Evolutionary conservation across 2,113 vertebrate genomes (phyloP), one percentile per base, ranked within the genome.

Genomic region (Neotragus pygmaeus): DNA sequence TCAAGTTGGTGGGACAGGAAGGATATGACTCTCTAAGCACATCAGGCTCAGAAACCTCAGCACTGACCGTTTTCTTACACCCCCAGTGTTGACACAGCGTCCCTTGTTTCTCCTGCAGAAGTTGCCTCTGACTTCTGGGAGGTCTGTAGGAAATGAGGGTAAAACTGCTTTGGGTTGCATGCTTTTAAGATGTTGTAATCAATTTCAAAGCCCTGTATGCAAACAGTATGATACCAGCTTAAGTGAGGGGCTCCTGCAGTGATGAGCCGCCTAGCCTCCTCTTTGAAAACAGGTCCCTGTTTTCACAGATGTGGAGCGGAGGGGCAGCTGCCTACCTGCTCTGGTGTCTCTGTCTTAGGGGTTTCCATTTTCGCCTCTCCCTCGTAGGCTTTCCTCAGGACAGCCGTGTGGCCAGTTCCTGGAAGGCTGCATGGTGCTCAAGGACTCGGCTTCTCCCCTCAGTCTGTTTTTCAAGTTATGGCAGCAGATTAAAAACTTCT

Each of bases 291-390:
- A 39, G 2, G 21, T 3, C n/a, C 47, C 3, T 75, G 49, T 75
- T 70, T 39, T 53, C 16, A 66, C 12, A 77, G 47, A 47, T 33
- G 2, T 17, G 12, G 12, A 49, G 45, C 9, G 81, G 23, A 33
- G 62, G 73, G 93, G 78, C 33, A 33, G 70, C 73, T 90, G 36
- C 89, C 33, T 10, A 6, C 36, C 39, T 78, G 53, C 55, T 82
- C 64, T 6, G 13, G 7, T 66, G 90, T 95, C 62, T 78, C 39
- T 57, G 15, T 47, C 57, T 66, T 43, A 39, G 47, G 83, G 53
- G 86, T 94, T 62, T 88, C 57, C 78, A 17, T 84, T 94, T 96
- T 95, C 88, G 8, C 70, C 53, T 84, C 75, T 92, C 45, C 53
- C 17, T 73, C 14, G 25, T 64, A 57, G 43, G 43, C 93, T 77